Base-by-base conservation (phyloP, 2,888 invertebrate genomes). In the Teleogryllus oceanicus region DNA sequence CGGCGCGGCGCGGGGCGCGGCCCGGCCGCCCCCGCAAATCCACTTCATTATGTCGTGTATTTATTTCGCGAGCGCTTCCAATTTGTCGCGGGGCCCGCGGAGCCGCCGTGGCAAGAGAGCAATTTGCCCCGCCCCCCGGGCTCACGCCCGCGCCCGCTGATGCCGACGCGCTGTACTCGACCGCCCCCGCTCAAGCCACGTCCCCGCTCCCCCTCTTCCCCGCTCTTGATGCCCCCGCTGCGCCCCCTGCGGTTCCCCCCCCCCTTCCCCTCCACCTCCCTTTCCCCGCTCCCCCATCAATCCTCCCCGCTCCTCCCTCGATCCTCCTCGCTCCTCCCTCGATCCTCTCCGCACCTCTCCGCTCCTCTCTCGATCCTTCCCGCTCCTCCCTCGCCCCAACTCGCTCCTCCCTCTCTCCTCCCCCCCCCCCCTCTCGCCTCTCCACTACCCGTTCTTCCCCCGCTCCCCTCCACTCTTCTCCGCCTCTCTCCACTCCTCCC, bases 381-480 rank as follows among this genome's bases (percentile, higher is more conserved):
- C 10, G 8, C 37, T 37, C 10, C 37, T 0, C 37, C 8, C 8
- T 0, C 10, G 0, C 37, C 1, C 8, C 8, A 0, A 0, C 37
- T 10, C 37, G 24, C 24, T 24, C 24, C 2, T 24, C 8, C 8
- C 37, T 8, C 8, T 0, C 10, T 37, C 37, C 1, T 37, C 8
- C 1, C 37, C 10, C 37, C 0, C 24, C 3, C 24, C 24, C 0
- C 24, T 24, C 24, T 3, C 3, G 2, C 24, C 3, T 1, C 24
- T 24, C 24, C 24, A 24, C 24, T 24, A 0, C 37, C 37, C 37
- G 37, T 8, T 37, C 37, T 0, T 5, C 5, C 5, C 37, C 8
- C 37, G 37, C 37, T 37, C 37, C 5, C 2, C 24, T 2, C 24
- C 3, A 2, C 24, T 24, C 3, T 2, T 24, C 24, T 2, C 3